A percentile compares a stretch with the other conserved stretches of the same genome.
phyloP scores from a whole-genome alignment of 2,888 invertebrate genomes.

The Diploptera punctata region DNA sequence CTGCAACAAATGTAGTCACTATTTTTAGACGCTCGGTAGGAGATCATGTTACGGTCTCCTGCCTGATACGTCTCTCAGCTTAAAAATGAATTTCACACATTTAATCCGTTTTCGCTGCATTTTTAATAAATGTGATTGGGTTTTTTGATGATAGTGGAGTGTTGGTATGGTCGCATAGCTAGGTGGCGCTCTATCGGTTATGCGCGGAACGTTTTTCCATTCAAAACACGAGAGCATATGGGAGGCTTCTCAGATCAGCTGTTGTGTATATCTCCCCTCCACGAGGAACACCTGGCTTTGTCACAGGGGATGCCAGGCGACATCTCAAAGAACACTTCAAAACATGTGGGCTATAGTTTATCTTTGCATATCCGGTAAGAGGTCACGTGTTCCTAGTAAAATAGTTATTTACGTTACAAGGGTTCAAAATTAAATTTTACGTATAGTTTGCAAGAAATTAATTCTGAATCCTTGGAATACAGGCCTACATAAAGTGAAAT shows the following conservation, averaged over 20 bases:
- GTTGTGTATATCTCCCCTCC: slow-evolving; percentile 15
- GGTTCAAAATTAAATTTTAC: neutral
- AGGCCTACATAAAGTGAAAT: too few relatives aligned
- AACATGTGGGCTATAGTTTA: neutral
- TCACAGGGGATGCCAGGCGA: neutral
- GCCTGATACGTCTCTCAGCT: slow-evolving; percentile 37
- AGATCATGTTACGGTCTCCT: slow-evolving; percentile 41
- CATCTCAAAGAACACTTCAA: neutral
- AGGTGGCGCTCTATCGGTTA: too few relatives aligned
- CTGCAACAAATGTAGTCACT: slow-evolving; percentile 16
- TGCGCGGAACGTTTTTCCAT: neutral
- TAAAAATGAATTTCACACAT: neutral
- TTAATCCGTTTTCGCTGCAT: too few relatives aligned
- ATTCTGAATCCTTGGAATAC: too few relatives aligned
- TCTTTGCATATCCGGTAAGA: neutral
- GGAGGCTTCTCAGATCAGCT: slow-evolving; percentile 15
- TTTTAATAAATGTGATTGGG: too few relatives aligned
- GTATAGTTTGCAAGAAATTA: too few relatives aligned
- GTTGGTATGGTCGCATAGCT: too few relatives aligned
- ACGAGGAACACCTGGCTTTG: slow-evolving; percentile 19
- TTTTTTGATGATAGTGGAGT: too few relatives aligned
- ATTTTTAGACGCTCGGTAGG: slow-evolving; percentile 34
- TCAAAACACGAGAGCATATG: slow-evolving; percentile 10
- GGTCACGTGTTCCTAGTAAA: neutral
- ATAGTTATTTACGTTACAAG: neutral